Evolutionary conservation across 2,888 invertebrate genomes (phyloP).

Genomic region (Andrena bucephala): DNA sequence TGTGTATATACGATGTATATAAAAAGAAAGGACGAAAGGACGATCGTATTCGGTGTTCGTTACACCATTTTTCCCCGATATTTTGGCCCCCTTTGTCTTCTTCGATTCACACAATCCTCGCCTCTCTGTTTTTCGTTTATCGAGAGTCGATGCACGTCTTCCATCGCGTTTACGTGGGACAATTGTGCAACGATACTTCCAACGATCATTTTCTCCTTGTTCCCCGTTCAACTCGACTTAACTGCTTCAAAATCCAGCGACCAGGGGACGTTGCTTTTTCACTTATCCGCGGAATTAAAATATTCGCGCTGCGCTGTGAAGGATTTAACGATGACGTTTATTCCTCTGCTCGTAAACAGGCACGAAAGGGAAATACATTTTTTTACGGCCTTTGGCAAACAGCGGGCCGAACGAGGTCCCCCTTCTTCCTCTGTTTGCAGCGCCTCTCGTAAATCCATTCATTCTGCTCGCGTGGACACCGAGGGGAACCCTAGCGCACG

Average conservation of each 20-base stretch:
- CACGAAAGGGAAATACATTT: neutral
- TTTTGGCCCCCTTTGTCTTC: neutral
- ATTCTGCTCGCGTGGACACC: neutral
- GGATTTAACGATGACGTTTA: slow-evolving; percentile 5
- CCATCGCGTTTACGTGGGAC: neutral
- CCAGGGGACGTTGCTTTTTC: too few relatives aligned
- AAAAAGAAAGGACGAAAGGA: neutral
- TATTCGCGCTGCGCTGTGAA: neutral
- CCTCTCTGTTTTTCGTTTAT: neutral
- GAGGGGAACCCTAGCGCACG: neutral
- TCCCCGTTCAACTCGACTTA: too few relatives aligned
- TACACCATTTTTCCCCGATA: neutral
- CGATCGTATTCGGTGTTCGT: neutral
- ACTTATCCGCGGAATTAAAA: neutral
- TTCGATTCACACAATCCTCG: neutral
- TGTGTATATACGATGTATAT: neutral
- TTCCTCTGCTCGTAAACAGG: neutral
- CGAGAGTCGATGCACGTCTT: neutral
- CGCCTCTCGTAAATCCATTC: neutral
- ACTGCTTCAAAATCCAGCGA: too few relatives aligned
- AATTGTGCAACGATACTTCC: too few relatives aligned
- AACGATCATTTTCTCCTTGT: too few relatives aligned
- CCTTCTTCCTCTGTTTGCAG: neutral
- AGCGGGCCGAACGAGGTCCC: neutral
- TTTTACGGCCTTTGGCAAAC: neutral